Conservation (phyloP, 2,113 vertebrate species). For the Azemiops feae region DNA sequence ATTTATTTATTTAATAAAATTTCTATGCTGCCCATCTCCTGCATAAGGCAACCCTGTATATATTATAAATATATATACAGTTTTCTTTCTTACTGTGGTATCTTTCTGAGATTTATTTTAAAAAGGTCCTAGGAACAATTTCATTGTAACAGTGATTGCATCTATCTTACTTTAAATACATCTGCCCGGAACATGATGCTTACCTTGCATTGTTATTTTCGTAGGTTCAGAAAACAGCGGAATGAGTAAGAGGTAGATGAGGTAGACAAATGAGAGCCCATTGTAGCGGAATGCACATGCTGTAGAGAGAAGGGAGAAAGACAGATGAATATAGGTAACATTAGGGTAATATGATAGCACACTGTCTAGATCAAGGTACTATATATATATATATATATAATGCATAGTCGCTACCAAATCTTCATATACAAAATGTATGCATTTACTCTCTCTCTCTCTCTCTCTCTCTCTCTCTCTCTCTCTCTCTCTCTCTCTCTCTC, state of each 20-base stretch:
- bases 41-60: neutral
- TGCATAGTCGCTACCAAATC: neutral
- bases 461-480: no score
- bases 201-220: slow-evolving; percentile 93
- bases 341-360: neutral
- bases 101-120: neutral
- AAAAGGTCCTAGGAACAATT: neutral
- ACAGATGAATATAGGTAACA: neutral
- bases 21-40: neutral
- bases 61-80: neutral
- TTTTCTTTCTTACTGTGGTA: neutral
- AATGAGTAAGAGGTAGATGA: slow-evolving; percentile 97
- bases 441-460: neutral
- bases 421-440: neutral
- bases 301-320: slow-evolving; percentile 58
- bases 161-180: neutral
- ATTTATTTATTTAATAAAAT: neutral
- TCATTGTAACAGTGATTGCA: neutral
- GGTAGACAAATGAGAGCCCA: slow-evolving; percentile 96
- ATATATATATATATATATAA: neutral
- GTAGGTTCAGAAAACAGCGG: slow-evolving; percentile 94
- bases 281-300: slow-evolving; percentile 98
- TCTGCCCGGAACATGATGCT: slow-evolving; percentile 47
- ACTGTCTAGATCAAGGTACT: neutral
- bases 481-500: no score